phyloP scores from a whole-genome alignment of 2,113 vertebrate genomes.

The Archilochus colubris region DNA sequence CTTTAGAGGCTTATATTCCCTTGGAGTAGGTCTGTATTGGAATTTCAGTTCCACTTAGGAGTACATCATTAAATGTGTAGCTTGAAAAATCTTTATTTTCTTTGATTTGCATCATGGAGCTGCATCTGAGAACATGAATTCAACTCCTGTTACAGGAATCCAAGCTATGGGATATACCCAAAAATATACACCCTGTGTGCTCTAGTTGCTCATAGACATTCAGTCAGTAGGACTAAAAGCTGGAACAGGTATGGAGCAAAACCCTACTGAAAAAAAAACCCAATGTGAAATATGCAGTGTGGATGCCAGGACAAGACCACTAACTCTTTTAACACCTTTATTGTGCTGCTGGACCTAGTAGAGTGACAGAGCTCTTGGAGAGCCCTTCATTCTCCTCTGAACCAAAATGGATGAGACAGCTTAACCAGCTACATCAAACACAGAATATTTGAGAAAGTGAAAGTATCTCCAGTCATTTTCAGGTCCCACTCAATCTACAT shows the following conservation, averaged over 20 bases:
- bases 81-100: background rate
- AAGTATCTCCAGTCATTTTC: background rate
- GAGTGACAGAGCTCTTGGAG: rapidly evolving
- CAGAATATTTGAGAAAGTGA: background rate
- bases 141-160: background rate
- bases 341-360: background rate
- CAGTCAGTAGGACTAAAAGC: background rate
- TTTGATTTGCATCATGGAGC: background rate
- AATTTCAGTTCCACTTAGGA: background rate
- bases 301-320: background rate
- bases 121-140: background rate
- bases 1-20: background rate
- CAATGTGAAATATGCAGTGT: background rate
- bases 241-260: background rate
- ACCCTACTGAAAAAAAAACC: background rate
- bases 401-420: background rate
- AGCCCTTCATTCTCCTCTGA: background rate
- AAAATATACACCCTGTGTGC: background rate
- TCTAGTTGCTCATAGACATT: background rate
- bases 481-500: background rate
- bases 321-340: background rate
- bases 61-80: rapidly evolving
- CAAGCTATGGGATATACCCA: background rate
- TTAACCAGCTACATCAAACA: background rate
- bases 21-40: background rate